Conservation (phyloP, 1,140 invertebrate genomes). For the Cyphomyrmex costatus region DNA sequence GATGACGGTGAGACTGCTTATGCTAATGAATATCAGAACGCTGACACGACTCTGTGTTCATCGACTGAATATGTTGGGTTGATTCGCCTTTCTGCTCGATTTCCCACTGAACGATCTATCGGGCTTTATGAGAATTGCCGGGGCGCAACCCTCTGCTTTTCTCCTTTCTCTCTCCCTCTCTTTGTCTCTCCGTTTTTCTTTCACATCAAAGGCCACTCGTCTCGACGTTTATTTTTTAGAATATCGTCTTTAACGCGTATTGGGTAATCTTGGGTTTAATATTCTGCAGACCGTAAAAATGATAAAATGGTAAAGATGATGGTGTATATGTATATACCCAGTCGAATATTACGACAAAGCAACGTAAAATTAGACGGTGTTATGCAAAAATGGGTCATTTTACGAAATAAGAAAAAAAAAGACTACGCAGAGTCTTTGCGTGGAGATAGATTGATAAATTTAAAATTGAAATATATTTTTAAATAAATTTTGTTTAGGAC, state of each 20-base stretch:
- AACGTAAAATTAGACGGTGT: conserved; percentile 5
- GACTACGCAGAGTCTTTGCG: neutral
- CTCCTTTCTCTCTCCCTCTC: neutral
- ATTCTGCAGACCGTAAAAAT: neutral
- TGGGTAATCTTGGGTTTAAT: neutral
- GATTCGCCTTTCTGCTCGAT: conserved; percentile 49
- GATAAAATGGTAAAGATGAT: conserved; percentile 1
- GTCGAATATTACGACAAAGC: neutral
- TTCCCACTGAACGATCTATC: conserved; percentile 56
- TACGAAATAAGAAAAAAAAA: neutral
- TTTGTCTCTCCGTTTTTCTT: neutral
- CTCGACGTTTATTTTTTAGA: conserved; percentile 13
- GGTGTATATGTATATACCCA: too few relatives aligned
- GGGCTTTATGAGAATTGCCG: conserved; percentile 49
- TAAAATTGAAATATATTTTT: neutral
- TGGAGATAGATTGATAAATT: neutral
- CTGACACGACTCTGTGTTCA: neutral
- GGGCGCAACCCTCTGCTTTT: neutral
- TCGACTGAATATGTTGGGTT: conserved; percentile 30
- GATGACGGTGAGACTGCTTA: conserved; percentile 4
- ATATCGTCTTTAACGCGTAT: conserved; percentile 46
- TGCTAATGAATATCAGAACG: conserved; percentile 27
- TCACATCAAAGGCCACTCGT: neutral
- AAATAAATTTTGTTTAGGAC: neutral
- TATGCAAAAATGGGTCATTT: conserved; percentile 1